Base-by-base conservation (phyloP, 1,140 invertebrate species). In the Panulirus ornatus region DNA sequence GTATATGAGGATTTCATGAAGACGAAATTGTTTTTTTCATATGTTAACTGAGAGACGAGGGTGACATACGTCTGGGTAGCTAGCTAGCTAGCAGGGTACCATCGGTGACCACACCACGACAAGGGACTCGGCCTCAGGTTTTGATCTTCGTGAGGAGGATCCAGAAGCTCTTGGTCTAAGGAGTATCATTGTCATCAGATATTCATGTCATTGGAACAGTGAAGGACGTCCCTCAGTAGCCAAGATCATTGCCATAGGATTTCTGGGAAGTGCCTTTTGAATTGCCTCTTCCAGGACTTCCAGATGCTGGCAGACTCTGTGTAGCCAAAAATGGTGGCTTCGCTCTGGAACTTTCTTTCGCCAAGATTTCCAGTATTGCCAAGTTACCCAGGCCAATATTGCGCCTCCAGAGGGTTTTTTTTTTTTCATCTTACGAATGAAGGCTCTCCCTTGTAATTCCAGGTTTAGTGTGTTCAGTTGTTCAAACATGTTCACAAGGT, bases 401-500 rank as follows among this genome's bases (percentile, higher is more conserved):
- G 27, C 83, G 22, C 70, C 75, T 78, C 40, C 75, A 78, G n/a
- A n/a, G n/a, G n/a, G n/a, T n/a, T n/a, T n/a, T n/a, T n/a, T n/a
- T n/a, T 76, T 78, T n/a, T n/a, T n/a, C n/a, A n/a, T n/a, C 42
- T 73, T 73, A 71, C 63, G 83, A 84, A 71, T 71, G 38, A 73
- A 84, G 81, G 16, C 66, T 38, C 51, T 47, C 78, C 78, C 58
- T 82, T 82, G 66, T 1, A 88, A 70, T 73, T 88, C 81, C 44
- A 81, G 66, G 81, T 73, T 88, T 1, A 84, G 44, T 47, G 66
- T 88, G 54, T 88, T 88, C 76, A 73, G 66, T 36, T 88, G 81
- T 73, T 22, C 81, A 66, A 75, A 88, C 81, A 84, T 81, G 76
- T 75, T 47, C 34, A 82, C 71, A 88, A 88, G 87, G 58, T 84